Evolutionary conservation across 35 echinoderm and acorn worm genomes (phyloP), one percentile per base, ranked within the genome.

Genomic region (Ptychodera flava): DNA sequence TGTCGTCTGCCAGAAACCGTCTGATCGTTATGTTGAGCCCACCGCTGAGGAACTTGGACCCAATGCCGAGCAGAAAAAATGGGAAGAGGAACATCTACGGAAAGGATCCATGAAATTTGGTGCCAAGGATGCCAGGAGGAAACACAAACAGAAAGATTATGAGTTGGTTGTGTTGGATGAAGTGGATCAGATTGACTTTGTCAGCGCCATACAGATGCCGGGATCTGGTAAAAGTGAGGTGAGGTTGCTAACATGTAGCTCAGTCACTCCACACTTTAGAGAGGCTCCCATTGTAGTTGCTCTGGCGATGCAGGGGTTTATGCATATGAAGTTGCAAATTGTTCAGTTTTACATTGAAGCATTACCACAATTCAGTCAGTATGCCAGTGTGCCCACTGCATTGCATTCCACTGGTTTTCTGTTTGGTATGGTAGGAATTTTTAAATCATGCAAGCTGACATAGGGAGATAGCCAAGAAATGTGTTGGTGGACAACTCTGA

Each of bases 121-220:
- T 30, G 95, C 95, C 32, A 88, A 85, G 64, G 95, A 93, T 89
- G 95, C 95, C 36, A 97, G 93, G 35, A 82, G 90, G 35, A 97
- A 93, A 85, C 91, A 93, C 79, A 97, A 93, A 88, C 79, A 89
- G 34, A 97, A 93, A 85, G 90, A 97, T 29, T 97, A 97, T 85
- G 92, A 97, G 28, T 77, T 97, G 10, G 92, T 97, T 27, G 90
- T 94, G 14, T 36, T 83, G 35, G 95, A 97, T 85, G 92, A 97
- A 32, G 76, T 97, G 14, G 95, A 92, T 29, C 92, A 97, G 87
- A 97, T 97, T 32, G 95, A 97, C 33, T 97, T 97, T 92, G 95
- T 97, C 1, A 93, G 89, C 75, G 90, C 90, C 22, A 38, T 97
- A 28, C 87, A 93, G 78, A 93, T 93, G 86, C 95, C 95, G 29